Evolutionary conservation across 2,888 invertebrate genomes (phyloP), one percentile per base, ranked within the genome.

Genomic region (Euphydryas editha): DNA sequence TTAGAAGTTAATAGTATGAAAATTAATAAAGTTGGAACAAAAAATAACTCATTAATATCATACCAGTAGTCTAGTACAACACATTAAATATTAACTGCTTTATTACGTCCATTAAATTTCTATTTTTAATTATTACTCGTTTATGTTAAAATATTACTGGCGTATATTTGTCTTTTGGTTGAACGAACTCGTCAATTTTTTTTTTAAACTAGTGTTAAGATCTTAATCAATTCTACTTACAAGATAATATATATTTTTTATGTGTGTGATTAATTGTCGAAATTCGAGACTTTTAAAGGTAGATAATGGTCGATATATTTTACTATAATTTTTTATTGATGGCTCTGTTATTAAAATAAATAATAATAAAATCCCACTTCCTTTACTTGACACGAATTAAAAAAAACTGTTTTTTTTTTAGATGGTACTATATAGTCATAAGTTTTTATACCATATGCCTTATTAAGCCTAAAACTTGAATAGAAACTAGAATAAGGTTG

Each of bases 71-170:
- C 21, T 7, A 30, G 46, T 62, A 46, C 36, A 55, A 30, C 44
- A 56, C 44, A n/a, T 56, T 62, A 46, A 46, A 62, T 37, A 62
- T 62, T 47, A 46, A 57, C 18, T 21, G 39, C 37, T 18, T 18
- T 57, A 36, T 54, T 30, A 10, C n/a, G 30, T 30, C n/a, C 54
- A 17, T 8, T 17, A 1, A 54, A 54, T 54, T 54, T 54, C 54
- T 54, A 54, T 54, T 54, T 54, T 10, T 30, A 54, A 17, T 2
- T 54, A 54, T 30, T 24, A 24, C 51, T 15, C 24, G 21, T 30
- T 49, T 21, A 3, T 21, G 13, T 21, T 13, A 24, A n/a, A 42
- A 42, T 42, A n/a, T 42, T 39, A 13, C 42, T n/a, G n/a, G 15
- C 11, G 39, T 44, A n/a, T 44, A 44, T 44, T 44, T 44, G 42